A percentile compares a stretch with the other conserved stretches of the same genome.
These are phyloP conservation scores for Punctoribates punctum DNA, from an alignment of 2,888 invertebrate species.

Conservation along the genomic window DNA sequence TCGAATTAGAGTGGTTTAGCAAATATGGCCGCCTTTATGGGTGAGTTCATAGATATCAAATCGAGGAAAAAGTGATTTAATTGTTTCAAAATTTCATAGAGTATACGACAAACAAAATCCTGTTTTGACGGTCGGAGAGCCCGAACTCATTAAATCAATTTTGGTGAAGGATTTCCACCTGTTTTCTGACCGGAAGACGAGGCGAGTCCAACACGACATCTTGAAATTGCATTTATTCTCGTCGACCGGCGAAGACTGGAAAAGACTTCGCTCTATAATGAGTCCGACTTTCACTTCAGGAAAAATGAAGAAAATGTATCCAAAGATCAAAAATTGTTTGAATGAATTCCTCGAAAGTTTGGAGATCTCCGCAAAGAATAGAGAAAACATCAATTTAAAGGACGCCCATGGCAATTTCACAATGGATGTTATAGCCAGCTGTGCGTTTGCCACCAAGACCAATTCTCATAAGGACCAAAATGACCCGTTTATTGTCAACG, in stretches of 20 bases:
- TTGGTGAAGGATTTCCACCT: slow-evolving; percentile 36
- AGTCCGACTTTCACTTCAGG: slow-evolving; percentile 38
- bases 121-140: neutral
- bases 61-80: no score
- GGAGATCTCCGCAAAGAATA: neutral
- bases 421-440: slow-evolving; percentile 62
- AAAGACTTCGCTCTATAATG: slow-evolving; percentile 24
- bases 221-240: neutral
- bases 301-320: slow-evolving; percentile 39
- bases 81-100: neutral
- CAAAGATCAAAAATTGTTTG: slow-evolving; percentile 30
- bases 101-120: neutral
- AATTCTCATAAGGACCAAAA: slow-evolving; percentile 50
- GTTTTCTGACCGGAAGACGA: neutral
- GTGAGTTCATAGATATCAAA: neutral
- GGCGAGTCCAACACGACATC: neutral
- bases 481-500: slow-evolving; percentile 20
- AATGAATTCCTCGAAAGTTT: neutral
- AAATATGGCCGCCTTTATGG: slow-evolving; percentile 37
- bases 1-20: slow-evolving; percentile 4
- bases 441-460: slow-evolving; percentile 63
- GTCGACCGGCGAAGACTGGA: slow-evolving; percentile 19
- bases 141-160: slow-evolving; percentile 25
- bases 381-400: neutral
- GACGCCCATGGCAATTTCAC: slow-evolving; percentile 58